These are phyloP conservation scores for Papilio demoleus DNA, from an alignment of 2,888 invertebrate genomes.

Conservation along the genomic window DNA sequence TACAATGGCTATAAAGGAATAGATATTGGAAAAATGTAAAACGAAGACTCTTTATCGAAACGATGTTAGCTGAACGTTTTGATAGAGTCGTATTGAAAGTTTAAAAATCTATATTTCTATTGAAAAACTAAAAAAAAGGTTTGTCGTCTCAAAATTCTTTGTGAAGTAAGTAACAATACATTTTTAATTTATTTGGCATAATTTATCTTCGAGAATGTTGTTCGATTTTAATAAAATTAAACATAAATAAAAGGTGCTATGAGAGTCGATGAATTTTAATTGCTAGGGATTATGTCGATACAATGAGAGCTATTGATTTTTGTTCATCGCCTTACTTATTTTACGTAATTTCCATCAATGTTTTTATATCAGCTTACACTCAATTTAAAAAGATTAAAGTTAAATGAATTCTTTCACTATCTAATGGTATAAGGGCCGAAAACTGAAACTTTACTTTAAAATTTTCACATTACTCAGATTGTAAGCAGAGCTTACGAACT, in stretches of 20 bases:
- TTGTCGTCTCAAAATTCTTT: not conserved
- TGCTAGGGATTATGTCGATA: slow-evolving; percentile 21
- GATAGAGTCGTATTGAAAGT: not conserved
- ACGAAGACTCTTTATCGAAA: not conserved
- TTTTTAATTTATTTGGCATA: too few species aligned
- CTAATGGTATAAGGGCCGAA: too few species aligned
- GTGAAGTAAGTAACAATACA: too few species aligned
- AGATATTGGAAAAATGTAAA: slow-evolving; percentile 33
- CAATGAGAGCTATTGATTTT: slow-evolving; percentile 17
- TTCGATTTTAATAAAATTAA: slow-evolving; percentile 11
- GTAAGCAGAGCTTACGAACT: too few species aligned
- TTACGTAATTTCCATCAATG: not conserved
- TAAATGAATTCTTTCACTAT: not conserved
- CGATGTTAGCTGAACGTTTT: not conserved
- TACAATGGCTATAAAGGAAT: slow-evolving; percentile 8
- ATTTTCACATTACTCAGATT: too few species aligned
- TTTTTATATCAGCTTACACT: not conserved
- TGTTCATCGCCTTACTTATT: not conserved
- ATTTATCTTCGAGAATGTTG: too few species aligned
- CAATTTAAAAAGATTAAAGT: too few species aligned
- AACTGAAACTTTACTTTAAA: too few species aligned
- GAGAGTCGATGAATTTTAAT: slow-evolving; percentile 17
- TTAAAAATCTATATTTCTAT: not conserved
- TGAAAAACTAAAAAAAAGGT: not conserved
- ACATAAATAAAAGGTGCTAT: slow-evolving; percentile 9